These are phyloP conservation scores for Drosophila merina DNA, from an alignment of 2,888 invertebrate genomes.

Conservation along the genomic window DNA sequence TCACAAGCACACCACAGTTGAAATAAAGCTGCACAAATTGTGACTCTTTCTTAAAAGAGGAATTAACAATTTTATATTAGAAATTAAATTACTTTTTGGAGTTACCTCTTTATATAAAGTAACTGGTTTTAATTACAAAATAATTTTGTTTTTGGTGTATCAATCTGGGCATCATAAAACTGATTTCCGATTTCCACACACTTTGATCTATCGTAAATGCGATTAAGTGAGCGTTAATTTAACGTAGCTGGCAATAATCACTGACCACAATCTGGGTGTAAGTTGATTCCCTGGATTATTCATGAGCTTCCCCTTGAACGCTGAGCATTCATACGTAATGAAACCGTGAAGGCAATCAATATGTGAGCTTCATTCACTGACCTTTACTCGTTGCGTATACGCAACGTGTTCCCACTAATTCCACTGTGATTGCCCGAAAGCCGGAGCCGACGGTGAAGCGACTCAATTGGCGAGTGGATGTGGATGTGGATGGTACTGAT, in stretches of 20 bases:
- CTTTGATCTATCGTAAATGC: conserved; percentile 21
- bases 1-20: conserved; percentile 4
- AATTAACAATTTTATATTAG: not conserved
- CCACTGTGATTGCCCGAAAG: not conserved
- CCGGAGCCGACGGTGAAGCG: conserved; percentile 6
- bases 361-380: conserved; percentile 12
- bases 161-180: conserved; percentile 8
- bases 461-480: conserved; percentile 50
- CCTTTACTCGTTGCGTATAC: conserved; percentile 55
- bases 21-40: conserved; percentile 15
- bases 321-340: conserved; percentile 12
- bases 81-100: too few relatives aligned
- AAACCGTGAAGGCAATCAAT: conserved; percentile 21
- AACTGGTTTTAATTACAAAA: not conserved
- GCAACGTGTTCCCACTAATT: conserved; percentile 38
- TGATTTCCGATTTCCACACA: conserved; percentile 12
- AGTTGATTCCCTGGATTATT: conserved; percentile 53
- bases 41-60: not conserved
- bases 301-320: conserved; percentile 44
- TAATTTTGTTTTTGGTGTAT: not conserved
- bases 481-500: conserved; percentile 50
- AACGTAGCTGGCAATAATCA: conserved; percentile 59
- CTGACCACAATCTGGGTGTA: conserved; percentile 46
- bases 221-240: conserved; percentile 31
- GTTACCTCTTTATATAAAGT: too few relatives aligned